Percentiles rank a stretch among this genome's conserved stretches.
phyloP scores from a whole-genome alignment of 1,140 invertebrate genomes.

The Drosophila kanapiae region DNA sequence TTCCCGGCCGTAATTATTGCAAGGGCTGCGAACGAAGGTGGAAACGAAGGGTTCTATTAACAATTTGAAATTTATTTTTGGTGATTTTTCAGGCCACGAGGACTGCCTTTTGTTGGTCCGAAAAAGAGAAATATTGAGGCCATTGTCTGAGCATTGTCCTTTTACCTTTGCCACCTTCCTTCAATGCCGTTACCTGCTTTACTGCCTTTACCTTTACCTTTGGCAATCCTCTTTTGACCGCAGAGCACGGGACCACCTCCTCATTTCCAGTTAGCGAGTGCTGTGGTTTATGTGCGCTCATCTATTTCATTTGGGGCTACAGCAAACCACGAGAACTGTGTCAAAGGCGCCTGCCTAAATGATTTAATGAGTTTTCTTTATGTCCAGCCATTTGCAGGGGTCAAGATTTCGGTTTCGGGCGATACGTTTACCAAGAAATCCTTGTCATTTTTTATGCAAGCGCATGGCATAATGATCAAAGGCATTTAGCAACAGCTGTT shows the following conservation, averaged over 20 bases:
- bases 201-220: slow-evolving; percentile 22
- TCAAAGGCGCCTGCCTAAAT: slow-evolving; percentile 63
- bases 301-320: slow-evolving; percentile 50
- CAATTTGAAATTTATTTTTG: slow-evolving; percentile 65
- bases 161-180: slow-evolving; percentile 52
- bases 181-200: slow-evolving; percentile 5
- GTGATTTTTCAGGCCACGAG: slow-evolving; percentile 47
- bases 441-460: slow-evolving; percentile 56
- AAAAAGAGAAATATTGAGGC: slow-evolving; percentile 57
- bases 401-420: slow-evolving; percentile 44
- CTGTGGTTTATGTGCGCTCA: slow-evolving; percentile 59
- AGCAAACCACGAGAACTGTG: slow-evolving; percentile 36
- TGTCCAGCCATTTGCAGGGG: slow-evolving; percentile 34
- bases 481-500: slow-evolving; percentile 68
- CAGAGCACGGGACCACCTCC: slow-evolving; percentile 16
- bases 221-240: slow-evolving; percentile 22
- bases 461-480: slow-evolving; percentile 69
- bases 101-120: slow-evolving; percentile 43
- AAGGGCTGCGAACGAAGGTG: not conserved
- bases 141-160: slow-evolving; percentile 65
- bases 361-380: slow-evolving; percentile 79
- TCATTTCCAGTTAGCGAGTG: slow-evolving; percentile 28
- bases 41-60: slow-evolving; percentile 55
- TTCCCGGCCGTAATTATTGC: slow-evolving; percentile 33
- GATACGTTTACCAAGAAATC: slow-evolving; percentile 36